Conservation (phyloP, 2,113 vertebrate species). For the Psettodes erumei region DNA sequence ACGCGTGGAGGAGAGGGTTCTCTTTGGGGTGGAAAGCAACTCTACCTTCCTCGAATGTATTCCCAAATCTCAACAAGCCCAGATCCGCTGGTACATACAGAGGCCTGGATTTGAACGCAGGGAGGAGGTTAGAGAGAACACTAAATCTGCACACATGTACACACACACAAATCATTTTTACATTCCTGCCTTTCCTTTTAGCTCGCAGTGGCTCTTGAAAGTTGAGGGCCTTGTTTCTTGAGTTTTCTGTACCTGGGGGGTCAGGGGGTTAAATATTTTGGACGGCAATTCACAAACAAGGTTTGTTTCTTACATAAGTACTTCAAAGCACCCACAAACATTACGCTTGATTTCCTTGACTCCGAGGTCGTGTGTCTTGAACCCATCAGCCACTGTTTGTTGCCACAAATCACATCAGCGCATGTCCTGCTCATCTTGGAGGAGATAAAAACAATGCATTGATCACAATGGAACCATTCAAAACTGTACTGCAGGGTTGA, state of each 20-base stretch:
- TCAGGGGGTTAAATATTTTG: constrained; percentile 18
- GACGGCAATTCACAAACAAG: constrained; percentile 14
- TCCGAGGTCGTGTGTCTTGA: constrained; percentile 4
- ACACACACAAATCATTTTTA: not conserved
- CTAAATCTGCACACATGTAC: not conserved
- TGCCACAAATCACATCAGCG: constrained; percentile 37
- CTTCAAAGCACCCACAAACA: constrained; percentile 29
- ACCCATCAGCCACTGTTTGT: constrained; percentile 6
- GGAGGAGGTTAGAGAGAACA: constrained; percentile 89
- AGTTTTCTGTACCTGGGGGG: not conserved
- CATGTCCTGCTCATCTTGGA: constrained; percentile 2
- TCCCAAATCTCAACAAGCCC: constrained; percentile 96
- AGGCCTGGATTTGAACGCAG: constrained; percentile 87
- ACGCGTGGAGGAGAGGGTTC: constrained; percentile 90
- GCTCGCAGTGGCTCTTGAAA: not conserved
- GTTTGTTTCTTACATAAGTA: constrained; percentile 24
- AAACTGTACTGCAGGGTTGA: not conserved
- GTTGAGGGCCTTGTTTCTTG: not conserved
- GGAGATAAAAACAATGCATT: constrained; percentile 16
- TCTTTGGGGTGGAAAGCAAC: constrained; percentile 96
- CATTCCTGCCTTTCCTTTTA: not conserved
- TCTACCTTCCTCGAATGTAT: constrained; percentile 97
- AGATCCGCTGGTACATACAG: constrained; percentile 93
- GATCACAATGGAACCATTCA: not conserved
- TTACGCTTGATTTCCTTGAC: constrained; percentile 8